A percentile compares a stretch with the other conserved stretches of the same genome.
These are phyloP conservation scores for Remorina albescens DNA, from an alignment of 2,797 vertebrate species.

Conservation along the genomic window DNA sequence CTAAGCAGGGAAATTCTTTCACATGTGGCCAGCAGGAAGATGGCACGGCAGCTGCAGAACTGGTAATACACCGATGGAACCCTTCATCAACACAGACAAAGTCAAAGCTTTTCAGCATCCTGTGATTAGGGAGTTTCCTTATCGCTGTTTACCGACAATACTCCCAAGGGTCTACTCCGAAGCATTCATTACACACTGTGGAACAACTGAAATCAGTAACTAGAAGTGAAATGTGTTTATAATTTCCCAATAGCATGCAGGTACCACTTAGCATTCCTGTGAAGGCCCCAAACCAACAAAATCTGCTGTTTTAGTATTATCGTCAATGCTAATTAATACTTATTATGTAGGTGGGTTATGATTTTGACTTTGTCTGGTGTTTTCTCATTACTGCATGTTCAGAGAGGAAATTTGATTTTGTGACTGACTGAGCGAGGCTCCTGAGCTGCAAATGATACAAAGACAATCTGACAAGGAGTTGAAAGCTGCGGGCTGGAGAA, in stretches of 20 bases:
- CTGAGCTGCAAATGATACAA: constrained; percentile 7
- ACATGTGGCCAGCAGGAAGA: constrained; percentile 60
- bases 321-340: constrained; percentile 12
- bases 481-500: constrained; percentile 5
- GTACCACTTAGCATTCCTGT: background rate
- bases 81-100: constrained; percentile 36
- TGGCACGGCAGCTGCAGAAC: constrained; percentile 43
- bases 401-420: background rate
- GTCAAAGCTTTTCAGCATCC: constrained; percentile 18
- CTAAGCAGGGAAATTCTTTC: constrained; percentile 63
- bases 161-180: constrained; percentile 12
- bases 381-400: background rate
- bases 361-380: constrained; percentile 1
- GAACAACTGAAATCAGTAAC: constrained; percentile 2
- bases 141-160: constrained; percentile 36
- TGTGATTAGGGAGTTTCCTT: constrained; percentile 17
- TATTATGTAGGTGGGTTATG: constrained; percentile 4
- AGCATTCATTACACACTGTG: constrained; percentile 1
- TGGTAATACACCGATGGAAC: constrained; percentile 37
- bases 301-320: constrained; percentile 7
- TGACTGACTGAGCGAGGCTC: constrained; percentile 8
- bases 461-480: constrained; percentile 1
- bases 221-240: background rate
- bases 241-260: background rate
- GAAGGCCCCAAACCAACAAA: constrained; percentile 9